Conservation (phyloP, 2,888 invertebrate species). For the Trichopria drosophilae region DNA sequence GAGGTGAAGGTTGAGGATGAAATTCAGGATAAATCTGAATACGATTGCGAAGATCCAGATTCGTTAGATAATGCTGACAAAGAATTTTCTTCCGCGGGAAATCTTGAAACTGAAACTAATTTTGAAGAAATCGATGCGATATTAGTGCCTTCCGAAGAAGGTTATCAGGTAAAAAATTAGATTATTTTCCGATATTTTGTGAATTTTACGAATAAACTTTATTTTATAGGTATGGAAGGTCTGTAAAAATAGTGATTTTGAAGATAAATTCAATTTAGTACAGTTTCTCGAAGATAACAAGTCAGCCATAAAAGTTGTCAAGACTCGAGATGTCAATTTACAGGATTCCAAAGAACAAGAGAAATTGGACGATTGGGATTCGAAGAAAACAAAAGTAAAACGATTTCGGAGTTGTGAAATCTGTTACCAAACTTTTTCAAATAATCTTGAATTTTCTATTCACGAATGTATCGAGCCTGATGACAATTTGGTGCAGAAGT, state of each 20-base stretch:
- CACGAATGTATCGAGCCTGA: slow-evolving; percentile 30
- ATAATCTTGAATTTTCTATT: slow-evolving; percentile 21
- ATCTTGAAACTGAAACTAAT: slow-evolving; percentile 2
- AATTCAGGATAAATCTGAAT: slow-evolving; percentile 28
- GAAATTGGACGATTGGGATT: not conserved
- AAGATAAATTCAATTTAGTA: no score
- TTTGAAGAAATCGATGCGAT: no score
- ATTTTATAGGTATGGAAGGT: no score
- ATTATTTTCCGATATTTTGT: slow-evolving; percentile 17
- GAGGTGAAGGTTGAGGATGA: slow-evolving; percentile 2
- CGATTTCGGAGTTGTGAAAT: slow-evolving; percentile 30
- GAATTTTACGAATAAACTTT: slow-evolving; percentile 5
- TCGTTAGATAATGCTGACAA: slow-evolving; percentile 19
- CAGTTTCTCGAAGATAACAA: no score
- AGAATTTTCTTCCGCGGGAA: no score
- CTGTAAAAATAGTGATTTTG: no score
- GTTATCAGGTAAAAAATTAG: slow-evolving; percentile 14
- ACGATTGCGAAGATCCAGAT: slow-evolving; percentile 23
- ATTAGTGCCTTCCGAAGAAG: slow-evolving; percentile 18
- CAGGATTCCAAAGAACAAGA: slow-evolving; percentile 12
- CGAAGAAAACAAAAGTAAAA: slow-evolving; percentile 28
- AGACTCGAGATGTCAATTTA: slow-evolving; percentile 18
- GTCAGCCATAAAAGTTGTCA: no score
- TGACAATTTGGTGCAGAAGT: slow-evolving; percentile 23
- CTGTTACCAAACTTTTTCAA: slow-evolving; percentile 32